Conservation (phyloP, 2,888 invertebrate species). For the Shargacucullia verbasci region DNA sequence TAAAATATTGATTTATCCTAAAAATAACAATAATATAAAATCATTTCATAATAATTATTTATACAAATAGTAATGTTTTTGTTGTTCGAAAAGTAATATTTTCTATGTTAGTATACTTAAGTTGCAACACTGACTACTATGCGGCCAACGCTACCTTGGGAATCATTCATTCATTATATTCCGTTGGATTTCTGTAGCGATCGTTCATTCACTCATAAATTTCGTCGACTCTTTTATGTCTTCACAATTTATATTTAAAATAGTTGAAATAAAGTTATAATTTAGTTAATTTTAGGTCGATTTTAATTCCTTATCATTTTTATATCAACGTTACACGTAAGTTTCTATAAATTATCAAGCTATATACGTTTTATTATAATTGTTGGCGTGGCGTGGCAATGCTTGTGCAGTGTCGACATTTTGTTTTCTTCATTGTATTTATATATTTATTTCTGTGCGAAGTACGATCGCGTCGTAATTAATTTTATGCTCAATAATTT, state of each 20-base stretch:
- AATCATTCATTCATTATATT: constrained; percentile 45
- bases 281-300: constrained; percentile 70
- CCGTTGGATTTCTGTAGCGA: constrained; percentile 45
- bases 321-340: constrained; percentile 74
- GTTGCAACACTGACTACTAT: constrained; percentile 54
- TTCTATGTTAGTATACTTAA: constrained; percentile 14
- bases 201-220: constrained; percentile 72
- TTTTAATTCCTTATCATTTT: constrained; percentile 69
- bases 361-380: constrained; percentile 45
- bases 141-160: constrained; percentile 29
- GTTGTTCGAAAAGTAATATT: neutral
- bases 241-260: constrained; percentile 71
- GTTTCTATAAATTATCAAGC: constrained; percentile 60
- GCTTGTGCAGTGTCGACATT: constrained; percentile 81
- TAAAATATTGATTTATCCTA: neutral
- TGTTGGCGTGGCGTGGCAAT: constrained; percentile 82
- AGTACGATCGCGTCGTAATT: constrained; percentile 51
- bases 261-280: constrained; percentile 67
- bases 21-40: neutral
- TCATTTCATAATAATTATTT: neutral
- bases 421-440: constrained; percentile 86
- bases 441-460: constrained; percentile 71
- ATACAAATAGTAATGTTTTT: neutral
- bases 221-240: constrained; percentile 68
- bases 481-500: constrained; percentile 26